Evolutionary conservation across 37 sponge, comb jelly and placozoan species (phyloP).

Genomic region (Haliclona indistincta): DNA sequence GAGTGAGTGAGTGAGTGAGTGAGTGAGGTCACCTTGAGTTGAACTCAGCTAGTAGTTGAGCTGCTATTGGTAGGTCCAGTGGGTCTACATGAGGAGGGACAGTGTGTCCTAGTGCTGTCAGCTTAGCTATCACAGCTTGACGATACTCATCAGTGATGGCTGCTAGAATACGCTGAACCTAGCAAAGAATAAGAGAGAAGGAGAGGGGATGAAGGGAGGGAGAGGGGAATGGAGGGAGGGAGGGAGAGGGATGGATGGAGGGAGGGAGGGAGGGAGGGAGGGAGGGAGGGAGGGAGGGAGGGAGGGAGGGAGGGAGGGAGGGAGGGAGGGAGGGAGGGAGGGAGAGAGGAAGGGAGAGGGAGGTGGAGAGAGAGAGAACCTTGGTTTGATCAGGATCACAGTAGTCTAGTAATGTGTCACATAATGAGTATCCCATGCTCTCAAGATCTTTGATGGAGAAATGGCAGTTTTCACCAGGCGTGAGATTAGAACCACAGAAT

Average conservation of each 20-base stretch:
- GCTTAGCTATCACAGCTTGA: not conserved
- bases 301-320: not conserved
- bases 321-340: conserved; percentile 14
- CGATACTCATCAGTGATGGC: not conserved
- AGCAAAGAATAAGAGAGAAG: not conserved
- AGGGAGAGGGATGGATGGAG: not conserved
- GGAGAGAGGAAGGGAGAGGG: conserved; percentile 4
- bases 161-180: no score
- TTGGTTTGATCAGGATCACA: conserved; percentile 96
- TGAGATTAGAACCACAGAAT: conserved; percentile 85
- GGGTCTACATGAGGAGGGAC: not conserved
- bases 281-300: not conserved
- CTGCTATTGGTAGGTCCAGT: not conserved
- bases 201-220: not conserved
- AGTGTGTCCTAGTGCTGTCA: not conserved
- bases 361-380: no score
- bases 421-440: conserved; percentile 90
- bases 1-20: no score
- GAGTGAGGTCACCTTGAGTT: not conserved
- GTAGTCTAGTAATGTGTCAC: conserved; percentile 98
- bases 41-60: no score
- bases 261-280: conserved; percentile 10
- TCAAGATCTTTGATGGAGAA: conserved; percentile 89
- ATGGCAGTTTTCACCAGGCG: conserved; percentile 51
- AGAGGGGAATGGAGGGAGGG: conserved; percentile 20